Percentiles rank a stretch among this genome's conserved stretches.
phyloP scores from a whole-genome alignment of 1,140 invertebrate species.

The Achatina immaculata region DNA sequence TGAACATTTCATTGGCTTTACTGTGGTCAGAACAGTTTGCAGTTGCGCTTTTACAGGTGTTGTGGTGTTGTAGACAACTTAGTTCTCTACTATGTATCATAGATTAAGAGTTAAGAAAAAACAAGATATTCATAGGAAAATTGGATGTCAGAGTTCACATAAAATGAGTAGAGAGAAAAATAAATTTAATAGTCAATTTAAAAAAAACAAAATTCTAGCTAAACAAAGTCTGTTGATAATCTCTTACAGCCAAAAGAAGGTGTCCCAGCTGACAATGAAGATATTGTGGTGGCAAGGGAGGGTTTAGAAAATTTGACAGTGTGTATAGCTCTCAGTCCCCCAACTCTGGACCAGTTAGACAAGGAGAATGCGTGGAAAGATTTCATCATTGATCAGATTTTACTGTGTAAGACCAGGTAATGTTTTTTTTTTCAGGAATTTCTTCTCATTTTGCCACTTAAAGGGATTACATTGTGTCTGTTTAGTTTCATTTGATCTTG shows the following conservation, averaged over 20 bases:
- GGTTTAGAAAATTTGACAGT: slow-evolving; percentile 93
- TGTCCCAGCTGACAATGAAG: slow-evolving; percentile 62
- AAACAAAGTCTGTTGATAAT: too few species aligned
- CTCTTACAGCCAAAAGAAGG: slow-evolving; percentile 55
- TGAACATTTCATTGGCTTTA: too few species aligned
- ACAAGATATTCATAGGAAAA: too few species aligned
- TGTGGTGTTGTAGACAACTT: too few species aligned
- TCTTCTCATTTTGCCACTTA: slow-evolving; percentile 8
- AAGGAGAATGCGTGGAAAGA: slow-evolving; percentile 85
- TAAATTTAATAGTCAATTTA: too few species aligned
- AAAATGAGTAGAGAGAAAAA: too few species aligned
- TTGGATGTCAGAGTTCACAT: too few species aligned
- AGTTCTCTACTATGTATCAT: too few species aligned
- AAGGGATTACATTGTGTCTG: background rate
- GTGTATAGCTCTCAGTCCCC: slow-evolving; percentile 86
- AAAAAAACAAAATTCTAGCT: too few species aligned
- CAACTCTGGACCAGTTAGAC: slow-evolving; percentile 81
- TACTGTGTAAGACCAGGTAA: slow-evolving; percentile 78
- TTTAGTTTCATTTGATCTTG: background rate
- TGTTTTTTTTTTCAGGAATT: background rate
- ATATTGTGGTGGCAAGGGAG: slow-evolving; percentile 85
- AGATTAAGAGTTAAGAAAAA: too few species aligned
- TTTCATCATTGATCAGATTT: slow-evolving; percentile 89
- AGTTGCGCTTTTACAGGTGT: too few species aligned
- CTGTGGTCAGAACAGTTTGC: too few species aligned